Conservation (phyloP, 1,140 invertebrate species). For the Melitaea cinxia region DNA sequence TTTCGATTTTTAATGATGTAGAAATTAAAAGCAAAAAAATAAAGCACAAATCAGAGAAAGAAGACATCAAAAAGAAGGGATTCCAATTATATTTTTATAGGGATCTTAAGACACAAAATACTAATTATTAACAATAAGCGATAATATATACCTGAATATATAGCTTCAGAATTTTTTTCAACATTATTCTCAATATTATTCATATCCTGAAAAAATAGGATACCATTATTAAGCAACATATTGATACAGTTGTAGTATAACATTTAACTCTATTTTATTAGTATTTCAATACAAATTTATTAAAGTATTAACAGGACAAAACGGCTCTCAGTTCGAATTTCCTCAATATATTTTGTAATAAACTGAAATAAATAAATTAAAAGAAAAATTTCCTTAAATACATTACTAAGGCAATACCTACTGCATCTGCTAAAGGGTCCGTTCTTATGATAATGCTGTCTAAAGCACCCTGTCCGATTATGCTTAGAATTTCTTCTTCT, state of each 20-base stretch:
- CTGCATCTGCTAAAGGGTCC: background rate
- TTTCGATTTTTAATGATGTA: too few species aligned
- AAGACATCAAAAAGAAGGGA: too few species aligned
- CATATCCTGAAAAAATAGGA: background rate
- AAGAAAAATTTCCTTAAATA: background rate
- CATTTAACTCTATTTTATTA: too few species aligned
- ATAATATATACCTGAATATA: conserved; percentile 4
- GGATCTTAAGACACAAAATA: background rate
- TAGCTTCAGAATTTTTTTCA: background rate
- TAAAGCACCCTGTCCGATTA: background rate
- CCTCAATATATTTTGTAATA: too few species aligned
- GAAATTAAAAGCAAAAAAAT: too few species aligned
- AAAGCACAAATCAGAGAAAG: too few species aligned
- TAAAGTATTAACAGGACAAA: too few species aligned
- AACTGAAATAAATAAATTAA: too few species aligned
- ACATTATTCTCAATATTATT: background rate
- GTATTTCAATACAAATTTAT: too few species aligned
- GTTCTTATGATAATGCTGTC: conserved; percentile 1
- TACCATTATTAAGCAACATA: background rate
- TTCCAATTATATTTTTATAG: too few species aligned
- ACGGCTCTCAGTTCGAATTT: too few species aligned
- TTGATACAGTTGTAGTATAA: too few species aligned
- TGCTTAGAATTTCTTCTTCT: background rate
- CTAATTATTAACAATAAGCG: background rate
- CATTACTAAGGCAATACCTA: background rate